Evolutionary conservation across 1,140 invertebrate species (phyloP).

Genomic region (Drosophila navojoa): DNA sequence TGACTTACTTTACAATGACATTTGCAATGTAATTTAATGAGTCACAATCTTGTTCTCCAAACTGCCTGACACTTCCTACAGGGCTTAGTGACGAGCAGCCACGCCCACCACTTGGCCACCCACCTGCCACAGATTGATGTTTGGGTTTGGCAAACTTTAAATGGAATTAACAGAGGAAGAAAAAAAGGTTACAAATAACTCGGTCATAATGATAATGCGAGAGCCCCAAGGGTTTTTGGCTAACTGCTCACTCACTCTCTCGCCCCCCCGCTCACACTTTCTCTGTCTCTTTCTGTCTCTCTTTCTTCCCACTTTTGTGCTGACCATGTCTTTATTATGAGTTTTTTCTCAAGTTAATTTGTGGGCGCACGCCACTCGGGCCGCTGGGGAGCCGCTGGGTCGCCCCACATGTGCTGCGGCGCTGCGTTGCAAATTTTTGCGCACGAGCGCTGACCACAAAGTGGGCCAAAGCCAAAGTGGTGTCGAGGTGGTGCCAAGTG

Average conservation of each 20-base stretch:
- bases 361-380: slow-evolving; percentile 59
- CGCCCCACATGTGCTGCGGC: slow-evolving; percentile 53
- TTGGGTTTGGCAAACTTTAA: slow-evolving; percentile 68
- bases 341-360: slow-evolving; percentile 72
- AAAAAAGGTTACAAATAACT: slow-evolving; percentile 41
- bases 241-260: background rate
- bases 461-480: slow-evolving; percentile 24
- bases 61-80: slow-evolving; percentile 78
- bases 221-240: background rate
- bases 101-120: slow-evolving; percentile 7
- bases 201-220: slow-evolving; percentile 39
- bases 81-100: background rate
- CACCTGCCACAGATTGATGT: slow-evolving; percentile 63
- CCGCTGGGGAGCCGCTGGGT: slow-evolving; percentile 14
- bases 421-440: slow-evolving; percentile 69
- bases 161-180: slow-evolving; percentile 51
- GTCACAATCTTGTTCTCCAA: slow-evolving; percentile 78
- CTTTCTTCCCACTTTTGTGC: slow-evolving; percentile 50
- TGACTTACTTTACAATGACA: slow-evolving; percentile 81
- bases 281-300: background rate
- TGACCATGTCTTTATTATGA: slow-evolving; percentile 79
- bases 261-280: background rate
- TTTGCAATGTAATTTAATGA: slow-evolving; percentile 83
- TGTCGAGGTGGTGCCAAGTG: slow-evolving; percentile 15
- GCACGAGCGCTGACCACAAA: slow-evolving; percentile 59